Percentiles rank a stretch among this genome's conserved stretches.
phyloP scores from a whole-genome alignment of 2,113 vertebrate species.

The Stictonetta naevosa region DNA sequence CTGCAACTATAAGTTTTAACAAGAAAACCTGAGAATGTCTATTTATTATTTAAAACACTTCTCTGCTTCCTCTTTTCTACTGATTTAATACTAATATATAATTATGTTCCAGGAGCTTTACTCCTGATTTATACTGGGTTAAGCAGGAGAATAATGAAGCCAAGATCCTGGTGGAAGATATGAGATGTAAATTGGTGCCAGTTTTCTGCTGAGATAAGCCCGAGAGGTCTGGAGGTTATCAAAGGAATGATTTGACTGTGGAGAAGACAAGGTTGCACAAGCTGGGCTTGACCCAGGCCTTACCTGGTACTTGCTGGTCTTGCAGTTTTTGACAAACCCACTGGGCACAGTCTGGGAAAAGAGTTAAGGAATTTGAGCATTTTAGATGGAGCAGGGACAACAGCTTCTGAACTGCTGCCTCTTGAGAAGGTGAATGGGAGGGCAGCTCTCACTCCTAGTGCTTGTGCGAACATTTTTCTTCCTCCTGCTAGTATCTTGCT shows the following conservation, averaged over 20 bases:
- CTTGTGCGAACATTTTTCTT: background rate
- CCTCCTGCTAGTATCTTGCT: background rate
- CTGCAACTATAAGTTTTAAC: background rate
- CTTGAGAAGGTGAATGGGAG: background rate
- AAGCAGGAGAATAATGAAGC: background rate
- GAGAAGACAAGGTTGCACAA: background rate
- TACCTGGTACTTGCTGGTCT: background rate
- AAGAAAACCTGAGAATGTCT: background rate
- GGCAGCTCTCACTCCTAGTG: no score
- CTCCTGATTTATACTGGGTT: background rate
- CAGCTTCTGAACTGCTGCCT: background rate
- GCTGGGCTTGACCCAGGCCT: background rate
- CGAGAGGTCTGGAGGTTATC: background rate
- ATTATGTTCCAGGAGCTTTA: background rate
- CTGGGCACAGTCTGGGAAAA: background rate
- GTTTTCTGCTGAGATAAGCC: background rate
- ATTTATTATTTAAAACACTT: background rate
- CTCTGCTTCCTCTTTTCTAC: background rate
- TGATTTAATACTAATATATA: background rate
- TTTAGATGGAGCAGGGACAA: background rate
- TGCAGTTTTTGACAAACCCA: background rate
- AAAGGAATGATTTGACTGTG: background rate
- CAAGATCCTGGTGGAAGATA: background rate
- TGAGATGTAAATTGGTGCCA: background rate
- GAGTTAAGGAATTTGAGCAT: background rate